Base-by-base conservation (phyloP, 2,888 invertebrate genomes). In the Margaritifera margaritifera region DNA sequence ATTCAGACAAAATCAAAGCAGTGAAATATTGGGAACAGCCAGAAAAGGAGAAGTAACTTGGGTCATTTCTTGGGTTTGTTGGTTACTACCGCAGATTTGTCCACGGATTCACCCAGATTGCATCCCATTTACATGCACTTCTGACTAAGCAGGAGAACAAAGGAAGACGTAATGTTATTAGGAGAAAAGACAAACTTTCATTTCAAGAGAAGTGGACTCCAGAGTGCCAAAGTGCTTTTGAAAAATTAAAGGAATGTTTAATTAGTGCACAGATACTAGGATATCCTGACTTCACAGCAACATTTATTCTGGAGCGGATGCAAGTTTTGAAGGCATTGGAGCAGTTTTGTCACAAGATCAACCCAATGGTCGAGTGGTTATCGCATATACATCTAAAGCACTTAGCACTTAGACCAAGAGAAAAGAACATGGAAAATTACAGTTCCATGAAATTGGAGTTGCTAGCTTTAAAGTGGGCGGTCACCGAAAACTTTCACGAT, bases 271-370 rank as follows among this genome's bases (percentile, higher is more conserved):
- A 6, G 31, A 31, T 31, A 31, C 31, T 31, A 31, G 31, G 8
- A 31, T 31, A 31, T 8, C 31, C 31, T 31, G 31, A 31, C 31
- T 31, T 31, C 6, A 31, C 31, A 31, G 0, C 6, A 31, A 6
- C 31, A 31, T n/a, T 31, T 25, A 15, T 31, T 31, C 24, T 25
- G 20, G 59, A 54, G 50, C 8, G 24, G 31, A 79, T 71, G 77
- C 77, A 18, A 74, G 77, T 62, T 53, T 69, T 42, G 11, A 58
- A 20, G 74, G 75, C 54, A 25, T 57, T 6, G 77, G 75, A 18
- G 76, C 70, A 6, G 72, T 78, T 15, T 42, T 79, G 18, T 78
- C 75, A 18, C 79, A 78, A 62, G 61, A 75, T n/a, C 64, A 78
- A 68, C 57, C 58, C 52, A 25, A 64, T 18, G 42, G 64, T n/a